phyloP scores from a whole-genome alignment of 2,888 invertebrate genomes.

The Pristionchus exspectatus region DNA sequence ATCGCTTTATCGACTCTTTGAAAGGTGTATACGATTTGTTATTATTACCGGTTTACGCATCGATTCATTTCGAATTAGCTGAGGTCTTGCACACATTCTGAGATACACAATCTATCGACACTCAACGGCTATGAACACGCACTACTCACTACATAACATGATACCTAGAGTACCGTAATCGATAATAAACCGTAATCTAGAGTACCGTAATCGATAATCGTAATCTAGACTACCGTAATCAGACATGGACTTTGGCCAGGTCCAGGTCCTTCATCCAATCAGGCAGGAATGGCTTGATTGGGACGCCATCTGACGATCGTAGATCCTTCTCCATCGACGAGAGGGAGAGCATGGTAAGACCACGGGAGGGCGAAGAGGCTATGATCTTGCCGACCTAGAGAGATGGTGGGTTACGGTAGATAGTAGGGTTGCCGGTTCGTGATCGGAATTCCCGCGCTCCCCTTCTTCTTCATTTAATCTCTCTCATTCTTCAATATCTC shows the following conservation, averaged over 20 bases:
- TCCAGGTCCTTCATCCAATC: constrained; percentile 45
- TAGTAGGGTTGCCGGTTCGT: no score
- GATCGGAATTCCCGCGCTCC: no score
- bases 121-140: constrained; percentile 1
- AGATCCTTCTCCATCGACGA: constrained; percentile 32
- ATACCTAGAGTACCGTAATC: not conserved
- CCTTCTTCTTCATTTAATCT: no score
- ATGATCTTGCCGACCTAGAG: constrained; percentile 47
- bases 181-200: no score
- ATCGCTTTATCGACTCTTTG: constrained; percentile 51
- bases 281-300: constrained; percentile 11
- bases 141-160: constrained; percentile 6
- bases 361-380: not conserved
- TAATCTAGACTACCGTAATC: not conserved
- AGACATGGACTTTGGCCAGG: constrained; percentile 46
- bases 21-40: not conserved
- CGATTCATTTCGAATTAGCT: constrained; percentile 22
- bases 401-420: not conserved
- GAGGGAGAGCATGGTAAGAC: constrained; percentile 35
- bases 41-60: constrained; percentile 36
- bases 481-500: no score
- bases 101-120: constrained; percentile 43
- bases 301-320: not conserved
- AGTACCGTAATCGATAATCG: not conserved
- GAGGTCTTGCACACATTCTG: constrained; percentile 37